Evolutionary conservation across 2,797 vertebrate species (phyloP).

Genomic region (Bufotes viridis): DNA sequence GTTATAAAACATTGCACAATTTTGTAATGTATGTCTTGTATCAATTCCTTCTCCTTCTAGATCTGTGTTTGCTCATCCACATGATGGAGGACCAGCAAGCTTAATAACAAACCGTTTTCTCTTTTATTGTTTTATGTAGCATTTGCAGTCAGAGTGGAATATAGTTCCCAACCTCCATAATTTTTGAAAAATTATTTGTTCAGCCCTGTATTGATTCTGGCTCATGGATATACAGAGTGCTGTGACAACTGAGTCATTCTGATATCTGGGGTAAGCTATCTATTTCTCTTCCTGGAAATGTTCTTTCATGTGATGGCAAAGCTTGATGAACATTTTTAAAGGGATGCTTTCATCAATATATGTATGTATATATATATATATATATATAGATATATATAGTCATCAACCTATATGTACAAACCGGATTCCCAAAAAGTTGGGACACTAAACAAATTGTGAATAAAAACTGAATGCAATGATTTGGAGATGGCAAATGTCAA

Average conservation of each 20-base stretch:
- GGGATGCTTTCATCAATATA: no score
- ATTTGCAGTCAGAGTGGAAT: conserved; percentile 11
- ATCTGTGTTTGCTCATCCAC: no score
- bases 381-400: no score
- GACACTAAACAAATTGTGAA: no score
- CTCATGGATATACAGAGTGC: conserved; percentile 11
- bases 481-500: no score
- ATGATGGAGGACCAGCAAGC: not conserved
- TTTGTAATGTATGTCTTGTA: no score
- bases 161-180: conserved; percentile 11
- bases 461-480: no score
- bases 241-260: conserved; percentile 9
- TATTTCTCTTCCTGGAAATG: conserved; percentile 17
- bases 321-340: not conserved
- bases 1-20: no score
- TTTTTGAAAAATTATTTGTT: not conserved
- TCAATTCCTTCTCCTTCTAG: not conserved
- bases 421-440: no score
- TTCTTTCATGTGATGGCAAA: not conserved
- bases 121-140: not conserved
- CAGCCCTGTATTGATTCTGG: conserved; percentile 14
- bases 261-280: not conserved
- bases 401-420: no score
- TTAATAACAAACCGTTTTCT: not conserved
- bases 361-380: no score